A percentile compares a stretch with the other conserved stretches of the same genome.
phyloP scores from a whole-genome alignment of 2,797 vertebrate genomes.

The Octomys mimax region DNA sequence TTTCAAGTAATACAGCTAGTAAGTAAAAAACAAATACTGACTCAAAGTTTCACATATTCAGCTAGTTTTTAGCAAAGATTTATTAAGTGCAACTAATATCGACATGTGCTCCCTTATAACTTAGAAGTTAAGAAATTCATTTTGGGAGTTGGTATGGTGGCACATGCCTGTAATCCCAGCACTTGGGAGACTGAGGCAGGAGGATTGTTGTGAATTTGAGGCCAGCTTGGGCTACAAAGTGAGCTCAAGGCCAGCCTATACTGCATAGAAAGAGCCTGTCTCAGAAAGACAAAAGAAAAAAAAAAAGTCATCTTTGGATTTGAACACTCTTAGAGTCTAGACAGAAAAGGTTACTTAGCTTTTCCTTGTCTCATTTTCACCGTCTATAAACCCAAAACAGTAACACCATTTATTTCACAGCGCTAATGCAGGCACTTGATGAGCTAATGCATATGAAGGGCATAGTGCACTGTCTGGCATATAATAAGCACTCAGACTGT shows the following conservation, averaged over 20 bases:
- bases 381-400: background rate
- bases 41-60: slow-evolving; percentile 25
- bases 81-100: slow-evolving; percentile 22
- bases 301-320: background rate
- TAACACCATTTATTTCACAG: background rate
- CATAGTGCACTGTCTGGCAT: background rate
- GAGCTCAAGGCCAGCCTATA: too few species aligned
- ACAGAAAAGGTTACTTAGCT: background rate
- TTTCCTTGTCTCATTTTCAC: background rate
- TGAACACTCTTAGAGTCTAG: background rate
- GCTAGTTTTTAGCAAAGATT: slow-evolving; percentile 22
- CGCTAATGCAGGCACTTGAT: background rate
- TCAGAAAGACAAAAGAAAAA: too few species aligned
- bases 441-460: background rate
- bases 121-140: background rate
- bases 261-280: too few species aligned
- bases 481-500: background rate
- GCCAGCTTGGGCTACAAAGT: too few species aligned
- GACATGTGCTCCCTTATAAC: background rate
- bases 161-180: too few species aligned
- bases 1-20: slow-evolving; percentile 3
- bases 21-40: background rate
- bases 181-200: too few species aligned
- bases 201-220: too few species aligned
- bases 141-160: background rate